These are phyloP conservation scores for Apeltes quadracus DNA, from an alignment of 2,113 vertebrate genomes.

Conservation along the genomic window DNA sequence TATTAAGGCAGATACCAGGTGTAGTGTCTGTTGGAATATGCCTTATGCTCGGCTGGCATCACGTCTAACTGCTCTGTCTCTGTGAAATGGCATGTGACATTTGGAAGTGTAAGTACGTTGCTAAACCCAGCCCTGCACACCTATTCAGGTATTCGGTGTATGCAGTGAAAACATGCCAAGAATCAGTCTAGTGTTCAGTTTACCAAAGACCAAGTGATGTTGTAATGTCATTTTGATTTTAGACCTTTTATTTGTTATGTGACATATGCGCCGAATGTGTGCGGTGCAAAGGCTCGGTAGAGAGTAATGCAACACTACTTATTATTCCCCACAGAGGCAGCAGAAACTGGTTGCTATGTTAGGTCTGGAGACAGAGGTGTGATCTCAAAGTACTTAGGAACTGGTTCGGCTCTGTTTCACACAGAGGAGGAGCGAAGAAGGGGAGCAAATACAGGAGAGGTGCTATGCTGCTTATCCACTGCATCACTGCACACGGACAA, in stretches of 20 bases:
- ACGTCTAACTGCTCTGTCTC: neutral
- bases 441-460: slow-evolving; percentile 41
- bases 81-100: slow-evolving; percentile 6
- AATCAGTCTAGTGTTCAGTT: neutral
- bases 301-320: neutral
- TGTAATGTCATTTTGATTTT: neutral
- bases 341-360: slow-evolving; percentile 12
- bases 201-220: neutral
- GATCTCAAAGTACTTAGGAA: slow-evolving; percentile 20
- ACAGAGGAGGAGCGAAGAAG: slow-evolving; percentile 12
- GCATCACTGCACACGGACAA: slow-evolving; percentile 20
- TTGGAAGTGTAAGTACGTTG: slow-evolving; percentile 13
- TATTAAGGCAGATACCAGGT: neutral
- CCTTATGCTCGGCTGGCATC: neutral
- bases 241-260: neutral
- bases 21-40: neutral
- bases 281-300: neutral
- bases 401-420: slow-evolving; percentile 26
- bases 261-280: neutral
- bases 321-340: neutral
- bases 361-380: neutral
- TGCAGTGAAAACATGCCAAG: slow-evolving; percentile 17
- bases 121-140: slow-evolving; percentile 22
- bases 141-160: slow-evolving; percentile 5
- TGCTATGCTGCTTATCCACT: slow-evolving; percentile 16